Evolutionary conservation across 2,113 vertebrate species (phyloP).

Genomic region (Thoracochromis brauschi): DNA sequence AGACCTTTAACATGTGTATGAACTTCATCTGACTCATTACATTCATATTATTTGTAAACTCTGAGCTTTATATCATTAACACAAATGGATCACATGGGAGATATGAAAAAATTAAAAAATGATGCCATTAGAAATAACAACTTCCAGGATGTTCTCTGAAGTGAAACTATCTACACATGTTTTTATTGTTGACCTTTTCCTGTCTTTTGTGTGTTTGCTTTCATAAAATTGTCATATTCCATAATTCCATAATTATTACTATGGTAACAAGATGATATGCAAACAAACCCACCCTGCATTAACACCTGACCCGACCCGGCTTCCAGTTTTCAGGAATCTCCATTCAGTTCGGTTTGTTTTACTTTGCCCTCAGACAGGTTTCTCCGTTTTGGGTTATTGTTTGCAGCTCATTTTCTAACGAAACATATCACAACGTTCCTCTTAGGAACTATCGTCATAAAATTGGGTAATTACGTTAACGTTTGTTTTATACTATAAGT

Average conservation of each 20-base stretch:
- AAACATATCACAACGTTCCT: not conserved
- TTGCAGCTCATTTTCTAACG: not conserved
- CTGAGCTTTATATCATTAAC: not conserved
- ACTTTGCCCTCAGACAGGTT: not conserved
- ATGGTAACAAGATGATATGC: not conserved
- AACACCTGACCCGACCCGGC: not conserved
- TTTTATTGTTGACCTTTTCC: not conserved
- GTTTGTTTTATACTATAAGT: not conserved
- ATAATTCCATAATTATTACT: not conserved
- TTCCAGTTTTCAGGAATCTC: not conserved
- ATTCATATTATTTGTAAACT: not conserved
- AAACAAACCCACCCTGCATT: not conserved
- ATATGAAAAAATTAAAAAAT: not conserved
- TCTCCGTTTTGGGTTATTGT: not conserved
- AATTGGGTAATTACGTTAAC: not conserved
- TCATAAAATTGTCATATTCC: not conserved
- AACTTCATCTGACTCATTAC: not conserved
- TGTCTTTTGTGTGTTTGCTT: not conserved
- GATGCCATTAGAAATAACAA: not conserved
- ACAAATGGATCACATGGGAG: not conserved
- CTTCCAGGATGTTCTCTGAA: not conserved
- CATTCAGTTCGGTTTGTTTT: not conserved
- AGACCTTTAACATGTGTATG: not conserved
- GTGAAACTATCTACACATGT: not conserved
- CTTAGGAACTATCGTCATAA: not conserved